Conservation (phyloP, 2,888 invertebrate genomes). For the Drosophila vallismaia region DNA sequence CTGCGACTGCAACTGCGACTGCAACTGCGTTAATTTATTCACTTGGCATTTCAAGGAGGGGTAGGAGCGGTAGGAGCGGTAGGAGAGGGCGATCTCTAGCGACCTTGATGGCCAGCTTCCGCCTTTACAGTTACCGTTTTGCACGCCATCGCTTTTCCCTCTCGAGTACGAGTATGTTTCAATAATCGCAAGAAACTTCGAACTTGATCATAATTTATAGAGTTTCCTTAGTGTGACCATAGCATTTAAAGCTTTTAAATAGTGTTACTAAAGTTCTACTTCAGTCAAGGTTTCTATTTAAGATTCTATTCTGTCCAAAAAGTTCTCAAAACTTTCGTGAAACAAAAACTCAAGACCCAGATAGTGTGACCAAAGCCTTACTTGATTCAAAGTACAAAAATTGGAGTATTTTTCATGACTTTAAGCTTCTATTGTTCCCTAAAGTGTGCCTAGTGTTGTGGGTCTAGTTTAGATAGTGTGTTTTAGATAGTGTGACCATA, state of each 20-base stretch:
- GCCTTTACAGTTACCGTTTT: conserved; percentile 55
- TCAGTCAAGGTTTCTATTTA: too few species aligned
- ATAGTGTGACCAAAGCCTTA: too few species aligned
- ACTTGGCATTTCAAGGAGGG: conserved; percentile 67
- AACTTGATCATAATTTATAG: background rate
- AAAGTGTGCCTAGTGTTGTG: too few species aligned
- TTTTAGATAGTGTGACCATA: too few species aligned
- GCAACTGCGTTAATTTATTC: conserved; percentile 71
- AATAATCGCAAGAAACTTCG: background rate
- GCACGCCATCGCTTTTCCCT: conserved; percentile 20
- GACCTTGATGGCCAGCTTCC: conserved; percentile 69
- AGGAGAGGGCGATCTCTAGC: conserved; percentile 3
- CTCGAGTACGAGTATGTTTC: background rate
- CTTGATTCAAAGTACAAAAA: too few species aligned
- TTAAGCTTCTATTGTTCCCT: too few species aligned
- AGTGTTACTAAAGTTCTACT: too few species aligned
- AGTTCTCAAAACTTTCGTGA: too few species aligned
- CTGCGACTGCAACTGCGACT: conserved; percentile 4
- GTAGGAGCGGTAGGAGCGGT: conserved; percentile 5
- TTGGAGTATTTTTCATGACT: too few species aligned
- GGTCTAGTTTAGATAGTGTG: too few species aligned
- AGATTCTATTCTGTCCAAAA: too few species aligned
- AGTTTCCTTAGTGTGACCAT: background rate
- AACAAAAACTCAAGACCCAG: too few species aligned
- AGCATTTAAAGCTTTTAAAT: background rate